Percentiles rank a stretch among this genome's conserved stretches.
Conservation (phyloP, 2,888 invertebrate species). For the Drosophila buzzatii region DNA sequence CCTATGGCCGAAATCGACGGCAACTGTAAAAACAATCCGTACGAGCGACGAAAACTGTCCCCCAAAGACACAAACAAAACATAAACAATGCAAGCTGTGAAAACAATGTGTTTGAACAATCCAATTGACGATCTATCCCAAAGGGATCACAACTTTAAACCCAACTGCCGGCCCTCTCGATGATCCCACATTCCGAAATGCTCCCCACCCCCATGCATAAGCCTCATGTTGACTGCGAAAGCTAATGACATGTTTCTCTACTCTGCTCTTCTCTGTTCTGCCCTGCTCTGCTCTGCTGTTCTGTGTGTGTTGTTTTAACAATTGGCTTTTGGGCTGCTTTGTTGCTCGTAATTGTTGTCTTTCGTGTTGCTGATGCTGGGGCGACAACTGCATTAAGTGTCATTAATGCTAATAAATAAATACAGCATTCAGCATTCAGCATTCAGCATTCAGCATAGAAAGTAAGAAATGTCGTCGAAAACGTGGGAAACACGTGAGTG, state of each 20-base stretch:
- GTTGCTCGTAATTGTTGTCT: conserved; percentile 42
- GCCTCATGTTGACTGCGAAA: conserved; percentile 38
- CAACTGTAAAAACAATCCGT: conserved; percentile 66
- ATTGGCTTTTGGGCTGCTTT: conserved; percentile 60
- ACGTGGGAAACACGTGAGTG: conserved; percentile 39
- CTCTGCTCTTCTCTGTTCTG: conserved; percentile 5
- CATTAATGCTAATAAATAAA: conserved; percentile 80
- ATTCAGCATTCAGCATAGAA: conserved; percentile 44
- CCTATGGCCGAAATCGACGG: conserved; percentile 27
- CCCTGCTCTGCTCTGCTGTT: neutral
- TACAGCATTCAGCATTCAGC: conserved; percentile 45
- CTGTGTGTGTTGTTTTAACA: conserved; percentile 58
- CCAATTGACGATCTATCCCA: conserved; percentile 37
- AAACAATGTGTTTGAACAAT: conserved; percentile 55
- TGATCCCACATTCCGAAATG: conserved; percentile 7
- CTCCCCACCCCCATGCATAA: conserved; percentile 3
- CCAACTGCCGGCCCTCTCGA: conserved; percentile 12
- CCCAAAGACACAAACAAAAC: conserved; percentile 66
- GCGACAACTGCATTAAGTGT: conserved; percentile 62
- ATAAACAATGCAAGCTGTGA: conserved; percentile 66
- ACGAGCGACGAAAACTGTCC: conserved; percentile 59
- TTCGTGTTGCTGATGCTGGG: conserved; percentile 37
- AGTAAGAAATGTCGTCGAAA: conserved; percentile 15
- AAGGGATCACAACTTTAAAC: conserved; percentile 21
- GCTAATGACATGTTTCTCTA: conserved; percentile 56